Evolutionary conservation across 1,140 invertebrate genomes (phyloP).

Genomic region (Drosophila repleta): DNA sequence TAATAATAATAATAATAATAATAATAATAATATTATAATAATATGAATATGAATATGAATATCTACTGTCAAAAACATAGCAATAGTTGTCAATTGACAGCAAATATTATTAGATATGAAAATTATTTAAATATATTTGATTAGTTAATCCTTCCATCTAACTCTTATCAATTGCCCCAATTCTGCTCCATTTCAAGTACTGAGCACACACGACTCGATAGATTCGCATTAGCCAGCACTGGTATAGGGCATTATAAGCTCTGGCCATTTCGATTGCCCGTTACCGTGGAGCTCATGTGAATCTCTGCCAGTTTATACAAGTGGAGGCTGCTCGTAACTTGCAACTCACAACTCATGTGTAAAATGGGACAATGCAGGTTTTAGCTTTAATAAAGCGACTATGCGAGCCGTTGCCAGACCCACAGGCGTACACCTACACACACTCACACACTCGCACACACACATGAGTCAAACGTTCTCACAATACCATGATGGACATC

Average conservation of each 20-base stretch:
- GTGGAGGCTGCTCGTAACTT: constrained; percentile 35
- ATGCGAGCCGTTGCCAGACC: constrained; percentile 35
- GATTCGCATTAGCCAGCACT: neutral
- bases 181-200: neutral
- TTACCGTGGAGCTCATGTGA: constrained; percentile 50
- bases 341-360: constrained; percentile 71
- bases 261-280: constrained; percentile 45
- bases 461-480: constrained; percentile 2
- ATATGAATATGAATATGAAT: too few species aligned
- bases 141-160: too few species aligned
- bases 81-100: too few species aligned
- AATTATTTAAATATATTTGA: too few species aligned
- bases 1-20: too few species aligned
- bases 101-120: too few species aligned
- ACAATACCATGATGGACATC: constrained; percentile 20
- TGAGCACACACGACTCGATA: neutral
- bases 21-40: too few species aligned
- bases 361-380: constrained; percentile 75
- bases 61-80: too few species aligned
- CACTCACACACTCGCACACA: constrained; percentile 8
- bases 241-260: constrained; percentile 30
- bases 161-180: too few species aligned
- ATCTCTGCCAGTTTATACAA: constrained; percentile 60
- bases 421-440: constrained; percentile 3
- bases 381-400: constrained; percentile 82